Conservation (phyloP, 2,888 invertebrate genomes). For the Phalangium opilio region DNA sequence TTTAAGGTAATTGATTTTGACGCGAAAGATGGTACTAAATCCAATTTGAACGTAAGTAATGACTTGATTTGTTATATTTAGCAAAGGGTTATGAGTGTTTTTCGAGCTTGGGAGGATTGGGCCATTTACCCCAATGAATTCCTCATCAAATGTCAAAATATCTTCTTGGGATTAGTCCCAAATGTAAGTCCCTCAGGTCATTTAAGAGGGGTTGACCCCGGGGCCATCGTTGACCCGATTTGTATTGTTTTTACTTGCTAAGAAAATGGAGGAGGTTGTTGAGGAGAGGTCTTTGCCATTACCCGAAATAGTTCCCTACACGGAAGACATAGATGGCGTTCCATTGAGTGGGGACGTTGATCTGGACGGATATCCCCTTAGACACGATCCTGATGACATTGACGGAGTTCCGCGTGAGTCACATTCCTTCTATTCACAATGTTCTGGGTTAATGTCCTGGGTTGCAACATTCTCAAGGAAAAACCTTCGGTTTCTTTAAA, state of each 20-base stretch:
- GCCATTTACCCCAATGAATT: constrained; percentile 87
- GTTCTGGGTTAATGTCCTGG: no score
- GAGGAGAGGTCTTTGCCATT: no score
- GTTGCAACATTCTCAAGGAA: constrained; percentile 5
- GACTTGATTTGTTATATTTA: no score
- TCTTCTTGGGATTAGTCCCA: constrained; percentile 60
- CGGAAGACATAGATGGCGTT: constrained; percentile 25
- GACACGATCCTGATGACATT: constrained; percentile 46
- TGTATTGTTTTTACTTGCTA: no score
- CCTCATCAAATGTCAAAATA: constrained; percentile 68
- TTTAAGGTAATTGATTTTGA: constrained; percentile 45
- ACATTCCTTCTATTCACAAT: no score
- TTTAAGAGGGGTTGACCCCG: no score
- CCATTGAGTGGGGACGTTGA: constrained; percentile 39
- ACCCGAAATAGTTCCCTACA: no score
- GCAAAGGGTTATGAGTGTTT: constrained; percentile 67
- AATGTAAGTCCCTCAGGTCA: no score
- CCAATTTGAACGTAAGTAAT: neutral
- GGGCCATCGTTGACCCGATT: no score
- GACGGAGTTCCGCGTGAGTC: constrained; percentile 54
- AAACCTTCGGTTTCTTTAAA: no score
- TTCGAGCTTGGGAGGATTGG: constrained; percentile 97
- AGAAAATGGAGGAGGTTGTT: no score
- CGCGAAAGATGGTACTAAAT: neutral
- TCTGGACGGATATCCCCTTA: constrained; percentile 33